phyloP scores from a whole-genome alignment of 2,113 vertebrate genomes.

The Furnarius figulus region DNA sequence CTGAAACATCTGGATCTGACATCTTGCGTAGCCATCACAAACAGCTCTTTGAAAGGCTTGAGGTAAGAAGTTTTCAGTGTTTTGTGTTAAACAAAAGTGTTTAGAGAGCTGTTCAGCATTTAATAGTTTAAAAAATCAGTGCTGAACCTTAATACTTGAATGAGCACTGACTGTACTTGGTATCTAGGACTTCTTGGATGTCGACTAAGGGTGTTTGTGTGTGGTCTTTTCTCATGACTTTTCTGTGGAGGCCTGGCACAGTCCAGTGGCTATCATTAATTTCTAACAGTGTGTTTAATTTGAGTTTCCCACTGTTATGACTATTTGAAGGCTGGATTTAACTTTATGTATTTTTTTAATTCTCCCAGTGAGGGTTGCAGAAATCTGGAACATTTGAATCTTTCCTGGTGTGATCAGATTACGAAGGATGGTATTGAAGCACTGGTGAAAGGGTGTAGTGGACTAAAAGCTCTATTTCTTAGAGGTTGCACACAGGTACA shows the following conservation, averaged over 20 bases:
- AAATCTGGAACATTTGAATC: conserved; percentile 89
- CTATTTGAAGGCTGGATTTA: conserved; percentile 66
- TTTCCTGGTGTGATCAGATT: conserved; percentile 94
- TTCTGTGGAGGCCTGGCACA: conserved; percentile 36
- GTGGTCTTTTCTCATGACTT: conserved; percentile 44
- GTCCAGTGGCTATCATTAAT: conserved; percentile 42
- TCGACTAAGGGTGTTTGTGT: background rate
- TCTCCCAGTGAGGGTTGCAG: conserved; percentile 87
- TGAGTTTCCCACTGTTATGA: conserved; percentile 62
- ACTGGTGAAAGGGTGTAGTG: conserved; percentile 86
- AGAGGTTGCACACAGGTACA: conserved; percentile 92
- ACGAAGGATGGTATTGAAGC: conserved; percentile 91
- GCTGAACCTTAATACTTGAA: background rate
- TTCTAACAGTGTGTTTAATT: conserved; percentile 63
- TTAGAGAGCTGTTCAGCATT: conserved; percentile 6
- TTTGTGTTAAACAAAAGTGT: background rate
- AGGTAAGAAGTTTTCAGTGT: conserved; percentile 77
- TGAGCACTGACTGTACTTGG: background rate
- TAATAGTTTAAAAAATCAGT: background rate
- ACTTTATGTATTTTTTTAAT: conserved; percentile 59
- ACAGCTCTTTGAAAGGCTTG: conserved; percentile 92
- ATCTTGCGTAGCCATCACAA: conserved; percentile 92
- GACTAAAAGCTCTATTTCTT: conserved; percentile 87
- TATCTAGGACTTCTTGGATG: background rate
- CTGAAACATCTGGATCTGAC: conserved; percentile 94